Conservation (phyloP, 2,888 invertebrate genomes). For the Antitype chi region DNA sequence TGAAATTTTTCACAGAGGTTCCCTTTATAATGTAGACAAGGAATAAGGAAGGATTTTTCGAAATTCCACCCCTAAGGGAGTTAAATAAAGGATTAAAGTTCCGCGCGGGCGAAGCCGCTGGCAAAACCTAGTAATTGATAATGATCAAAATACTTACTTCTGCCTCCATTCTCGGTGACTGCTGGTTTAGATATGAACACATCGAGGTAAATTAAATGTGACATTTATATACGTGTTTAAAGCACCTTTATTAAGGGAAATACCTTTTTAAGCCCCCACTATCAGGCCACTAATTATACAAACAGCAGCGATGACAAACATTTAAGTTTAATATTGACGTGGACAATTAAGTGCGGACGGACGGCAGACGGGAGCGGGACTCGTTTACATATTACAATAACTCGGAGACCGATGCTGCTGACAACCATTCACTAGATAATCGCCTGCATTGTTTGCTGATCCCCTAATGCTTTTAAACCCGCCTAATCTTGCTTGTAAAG, state of each 20-base stretch:
- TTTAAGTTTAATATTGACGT: slow-evolving; percentile 75
- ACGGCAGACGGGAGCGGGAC: slow-evolving; percentile 66
- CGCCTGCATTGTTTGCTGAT: slow-evolving; percentile 83
- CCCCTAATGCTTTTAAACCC: slow-evolving; percentile 84
- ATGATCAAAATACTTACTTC: not conserved
- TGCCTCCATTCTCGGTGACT: not conserved
- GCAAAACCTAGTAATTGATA: no score
- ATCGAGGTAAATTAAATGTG: slow-evolving; percentile 3
- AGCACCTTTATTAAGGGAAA: slow-evolving; percentile 15
- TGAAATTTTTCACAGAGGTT: no score
- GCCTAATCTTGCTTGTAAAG: slow-evolving; percentile 81
- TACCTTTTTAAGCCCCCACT: slow-evolving; percentile 38
- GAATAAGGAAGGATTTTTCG: no score
- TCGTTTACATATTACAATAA: slow-evolving; percentile 85
- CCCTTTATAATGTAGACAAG: no score
- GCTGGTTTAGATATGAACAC: not conserved
- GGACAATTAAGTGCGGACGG: slow-evolving; percentile 77
- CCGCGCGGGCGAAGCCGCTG: no score
- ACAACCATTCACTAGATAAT: slow-evolving; percentile 86
- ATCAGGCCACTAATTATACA: slow-evolving; percentile 42
- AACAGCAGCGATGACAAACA: slow-evolving; percentile 59
- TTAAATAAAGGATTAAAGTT: no score
- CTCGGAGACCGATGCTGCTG: slow-evolving; percentile 78
- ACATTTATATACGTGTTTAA: slow-evolving; percentile 2
- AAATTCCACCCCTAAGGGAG: no score